A percentile compares a stretch with the other conserved stretches of the same genome.
Conservation (phyloP, 2,113 vertebrate genomes). For the Tragelaphus buxtoni region DNA sequence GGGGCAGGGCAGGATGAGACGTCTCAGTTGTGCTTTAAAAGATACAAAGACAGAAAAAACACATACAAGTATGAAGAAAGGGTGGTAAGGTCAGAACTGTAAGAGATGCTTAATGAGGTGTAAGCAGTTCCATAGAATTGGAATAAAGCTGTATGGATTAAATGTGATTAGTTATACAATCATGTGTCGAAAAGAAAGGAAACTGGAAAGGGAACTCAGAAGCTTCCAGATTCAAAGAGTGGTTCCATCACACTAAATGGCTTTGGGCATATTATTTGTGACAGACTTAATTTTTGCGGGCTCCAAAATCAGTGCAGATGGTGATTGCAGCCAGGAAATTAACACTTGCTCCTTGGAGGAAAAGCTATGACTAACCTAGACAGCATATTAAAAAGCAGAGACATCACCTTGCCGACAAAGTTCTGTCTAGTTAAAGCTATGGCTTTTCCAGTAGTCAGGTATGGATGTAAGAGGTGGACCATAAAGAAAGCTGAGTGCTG, state of each 20-base stretch:
- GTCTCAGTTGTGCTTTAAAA: background rate
- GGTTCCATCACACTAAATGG: background rate
- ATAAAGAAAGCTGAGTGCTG: background rate
- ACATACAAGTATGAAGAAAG: background rate
- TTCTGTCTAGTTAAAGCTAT: background rate
- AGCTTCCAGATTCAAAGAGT: background rate
- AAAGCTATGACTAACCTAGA: background rate
- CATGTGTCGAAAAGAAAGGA: background rate
- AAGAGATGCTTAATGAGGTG: background rate
- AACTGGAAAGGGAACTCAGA: background rate
- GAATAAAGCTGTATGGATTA: background rate
- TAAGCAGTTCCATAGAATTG: background rate
- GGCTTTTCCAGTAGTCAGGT: background rate
- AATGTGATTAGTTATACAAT: background rate
- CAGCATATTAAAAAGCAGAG: background rate
- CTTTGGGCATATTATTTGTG: background rate
- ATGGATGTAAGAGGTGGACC: background rate
- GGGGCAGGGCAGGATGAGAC: fast-evolving
- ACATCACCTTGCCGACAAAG: background rate
- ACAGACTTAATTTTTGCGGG: background rate
- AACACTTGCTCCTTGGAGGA: background rate
- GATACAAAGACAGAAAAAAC: background rate
- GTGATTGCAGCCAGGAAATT: background rate
- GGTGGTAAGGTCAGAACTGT: background rate
- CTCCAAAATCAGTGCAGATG: background rate